Evolutionary conservation across 2,113 vertebrate species (phyloP).

Genomic region (Notarius lentiginosus): DNA sequence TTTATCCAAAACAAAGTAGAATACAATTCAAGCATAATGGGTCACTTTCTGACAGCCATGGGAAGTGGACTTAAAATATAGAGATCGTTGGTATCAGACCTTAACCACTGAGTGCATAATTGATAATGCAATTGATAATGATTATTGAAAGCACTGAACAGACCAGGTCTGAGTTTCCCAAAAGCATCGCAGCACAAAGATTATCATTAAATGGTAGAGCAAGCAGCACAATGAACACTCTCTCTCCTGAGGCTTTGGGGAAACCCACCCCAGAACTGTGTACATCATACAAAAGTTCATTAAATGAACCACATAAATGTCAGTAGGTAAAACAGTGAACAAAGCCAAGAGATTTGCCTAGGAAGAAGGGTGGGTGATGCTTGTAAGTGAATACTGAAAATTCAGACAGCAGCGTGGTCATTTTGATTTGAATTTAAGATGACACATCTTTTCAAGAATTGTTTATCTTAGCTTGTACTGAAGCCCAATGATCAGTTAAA

Average conservation of each 20-base stretch:
- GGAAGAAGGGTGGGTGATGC: not conserved
- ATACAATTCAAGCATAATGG: not conserved
- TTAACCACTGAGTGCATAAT: not conserved
- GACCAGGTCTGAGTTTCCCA: not conserved
- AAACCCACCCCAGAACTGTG: not conserved
- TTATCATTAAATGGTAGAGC: too few relatives aligned
- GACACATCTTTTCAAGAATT: not conserved
- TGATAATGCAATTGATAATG: not conserved
- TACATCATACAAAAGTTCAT: slow-evolving; percentile 2
- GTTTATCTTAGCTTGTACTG: slow-evolving; percentile 29
- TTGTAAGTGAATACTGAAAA: not conserved
- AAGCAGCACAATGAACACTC: too few relatives aligned
- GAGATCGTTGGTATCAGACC: not conserved
- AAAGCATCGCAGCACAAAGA: too few relatives aligned
- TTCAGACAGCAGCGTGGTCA: not conserved
- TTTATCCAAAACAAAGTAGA: not conserved
- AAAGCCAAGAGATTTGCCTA: not conserved
- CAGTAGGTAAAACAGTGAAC: not conserved
- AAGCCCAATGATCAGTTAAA: not conserved
- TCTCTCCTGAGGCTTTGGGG: too few relatives aligned
- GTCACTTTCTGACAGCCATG: not conserved
- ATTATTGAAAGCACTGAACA: not conserved
- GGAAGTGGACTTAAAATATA: not conserved
- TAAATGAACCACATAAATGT: slow-evolving; percentile 13
- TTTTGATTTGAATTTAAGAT: slow-evolving; percentile 10